Conservation (phyloP, 2,797 vertebrate species). For the Eurystomus glaucurus region DNA sequence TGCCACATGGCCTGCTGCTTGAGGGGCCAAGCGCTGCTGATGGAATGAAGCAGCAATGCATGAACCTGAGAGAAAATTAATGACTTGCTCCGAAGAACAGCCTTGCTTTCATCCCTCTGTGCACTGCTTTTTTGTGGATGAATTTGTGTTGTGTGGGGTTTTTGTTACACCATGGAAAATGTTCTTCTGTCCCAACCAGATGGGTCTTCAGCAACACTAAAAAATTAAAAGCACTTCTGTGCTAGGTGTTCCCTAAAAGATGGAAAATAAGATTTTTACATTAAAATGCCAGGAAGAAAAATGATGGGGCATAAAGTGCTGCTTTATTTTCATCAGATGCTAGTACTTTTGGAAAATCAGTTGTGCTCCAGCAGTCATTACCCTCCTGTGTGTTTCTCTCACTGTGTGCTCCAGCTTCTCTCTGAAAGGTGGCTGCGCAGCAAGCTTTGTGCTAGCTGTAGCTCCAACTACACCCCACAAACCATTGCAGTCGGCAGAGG, state of each 20-base stretch:
- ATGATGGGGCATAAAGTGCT: neutral
- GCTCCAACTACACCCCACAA: neutral
- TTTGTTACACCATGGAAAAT: neutral
- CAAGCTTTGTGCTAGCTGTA: neutral
- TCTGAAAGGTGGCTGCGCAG: neutral
- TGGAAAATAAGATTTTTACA: conserved; percentile 48
- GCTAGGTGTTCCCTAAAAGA: conserved; percentile 34
- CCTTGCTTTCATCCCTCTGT: neutral
- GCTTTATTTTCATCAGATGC: conserved; percentile 43
- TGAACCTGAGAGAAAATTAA: neutral
- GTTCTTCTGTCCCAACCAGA: neutral
- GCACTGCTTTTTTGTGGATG: neutral
- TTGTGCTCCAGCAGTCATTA: neutral
- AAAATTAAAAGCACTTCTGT: conserved; percentile 38
- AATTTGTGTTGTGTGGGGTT: neutral
- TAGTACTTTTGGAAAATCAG: conserved; percentile 17
- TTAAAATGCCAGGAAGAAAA: conserved; percentile 58
- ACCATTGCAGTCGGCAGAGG: accelerated
- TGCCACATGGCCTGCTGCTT: neutral
- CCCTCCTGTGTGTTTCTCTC: neutral
- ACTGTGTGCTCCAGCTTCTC: neutral
- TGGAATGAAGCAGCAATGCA: neutral
- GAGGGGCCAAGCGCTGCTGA: neutral
- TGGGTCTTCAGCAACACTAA: conserved; percentile 5
- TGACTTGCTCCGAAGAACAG: neutral